phyloP scores from a whole-genome alignment of 2,888 invertebrate genomes.

The Drosophila aldrichi region DNA sequence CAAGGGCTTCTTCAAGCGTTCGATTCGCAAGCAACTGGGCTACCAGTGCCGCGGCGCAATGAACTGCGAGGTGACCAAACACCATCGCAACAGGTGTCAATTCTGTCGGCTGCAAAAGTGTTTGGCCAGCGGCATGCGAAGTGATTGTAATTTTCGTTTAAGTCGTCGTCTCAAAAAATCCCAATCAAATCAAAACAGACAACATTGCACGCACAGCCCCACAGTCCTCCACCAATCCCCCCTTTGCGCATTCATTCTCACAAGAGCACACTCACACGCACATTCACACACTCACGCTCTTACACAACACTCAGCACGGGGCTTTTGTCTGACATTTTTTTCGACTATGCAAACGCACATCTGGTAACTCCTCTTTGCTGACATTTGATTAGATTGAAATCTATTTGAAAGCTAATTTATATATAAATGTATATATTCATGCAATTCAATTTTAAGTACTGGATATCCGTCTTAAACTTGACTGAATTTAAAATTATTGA shows the following conservation, averaged over 20 bases:
- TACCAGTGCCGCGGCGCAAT: conserved; percentile 98
- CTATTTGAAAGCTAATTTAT: background rate
- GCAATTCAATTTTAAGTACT: background rate
- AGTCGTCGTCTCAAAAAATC: conserved; percentile 82
- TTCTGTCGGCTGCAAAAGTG: conserved; percentile 99
- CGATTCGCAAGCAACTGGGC: conserved; percentile 97
- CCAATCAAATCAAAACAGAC: conserved; percentile 7
- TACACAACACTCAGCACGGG: background rate
- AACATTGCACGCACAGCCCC: conserved; percentile 27
- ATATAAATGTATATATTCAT: background rate
- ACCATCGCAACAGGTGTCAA: conserved; percentile 99
- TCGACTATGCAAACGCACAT: background rate
- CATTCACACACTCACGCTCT: background rate
- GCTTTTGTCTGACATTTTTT: conserved; percentile 8
- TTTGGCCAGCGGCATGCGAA: conserved; percentile 98
- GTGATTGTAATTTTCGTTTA: conserved; percentile 93
- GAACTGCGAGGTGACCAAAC: conserved; percentile 99
- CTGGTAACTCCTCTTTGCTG: conserved; percentile 2
- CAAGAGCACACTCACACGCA: conserved; percentile 9
- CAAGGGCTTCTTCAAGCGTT: conserved; percentile 99
- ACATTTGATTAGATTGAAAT: conserved; percentile 1
- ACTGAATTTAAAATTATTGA: background rate
- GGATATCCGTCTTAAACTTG: background rate
- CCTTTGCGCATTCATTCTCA: conserved; percentile 9
- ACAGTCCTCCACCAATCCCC: background rate